phyloP scores from a whole-genome alignment of 2,113 vertebrate species.

The Rhadina sibilatrix region DNA sequence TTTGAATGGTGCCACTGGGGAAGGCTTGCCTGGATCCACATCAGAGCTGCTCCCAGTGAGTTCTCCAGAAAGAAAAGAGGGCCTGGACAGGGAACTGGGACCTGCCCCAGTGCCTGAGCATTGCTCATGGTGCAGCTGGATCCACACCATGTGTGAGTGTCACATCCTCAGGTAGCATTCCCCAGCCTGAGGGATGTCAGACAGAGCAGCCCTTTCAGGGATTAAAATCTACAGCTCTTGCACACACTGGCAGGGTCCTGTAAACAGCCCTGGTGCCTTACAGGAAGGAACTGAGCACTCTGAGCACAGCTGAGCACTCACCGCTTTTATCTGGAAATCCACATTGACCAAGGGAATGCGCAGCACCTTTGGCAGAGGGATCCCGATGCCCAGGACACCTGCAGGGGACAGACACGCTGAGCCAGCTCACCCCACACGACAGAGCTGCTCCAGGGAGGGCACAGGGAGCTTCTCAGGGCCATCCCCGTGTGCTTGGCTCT shows the following conservation, averaged over 20 bases:
- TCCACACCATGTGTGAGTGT: rapidly evolving
- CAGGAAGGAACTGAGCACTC: neutral
- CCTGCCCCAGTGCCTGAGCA: rapidly evolving
- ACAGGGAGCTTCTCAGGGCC: neutral
- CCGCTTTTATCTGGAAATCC: neutral
- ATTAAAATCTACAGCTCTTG: neutral
- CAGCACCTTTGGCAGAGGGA: neutral
- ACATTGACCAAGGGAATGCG: neutral
- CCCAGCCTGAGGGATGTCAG: neutral
- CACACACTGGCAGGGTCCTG: neutral
- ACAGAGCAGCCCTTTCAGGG: neutral
- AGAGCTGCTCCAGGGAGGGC: neutral
- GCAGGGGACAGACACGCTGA: neutral
- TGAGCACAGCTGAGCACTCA: neutral
- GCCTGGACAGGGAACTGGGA: neutral
- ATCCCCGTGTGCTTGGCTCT: rapidly evolving
- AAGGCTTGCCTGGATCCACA: neutral
- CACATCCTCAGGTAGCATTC: neutral
- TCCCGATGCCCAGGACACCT: neutral
- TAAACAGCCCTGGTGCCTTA: rapidly evolving
- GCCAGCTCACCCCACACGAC: rapidly evolving
- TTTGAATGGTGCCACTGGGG: neutral
- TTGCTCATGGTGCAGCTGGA: rapidly evolving
- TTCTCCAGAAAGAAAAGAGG: too few species aligned
- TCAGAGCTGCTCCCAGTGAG: neutral